phyloP scores from a whole-genome alignment of 2,888 invertebrate genomes.

The Pseudolycoriella hygida region DNA sequence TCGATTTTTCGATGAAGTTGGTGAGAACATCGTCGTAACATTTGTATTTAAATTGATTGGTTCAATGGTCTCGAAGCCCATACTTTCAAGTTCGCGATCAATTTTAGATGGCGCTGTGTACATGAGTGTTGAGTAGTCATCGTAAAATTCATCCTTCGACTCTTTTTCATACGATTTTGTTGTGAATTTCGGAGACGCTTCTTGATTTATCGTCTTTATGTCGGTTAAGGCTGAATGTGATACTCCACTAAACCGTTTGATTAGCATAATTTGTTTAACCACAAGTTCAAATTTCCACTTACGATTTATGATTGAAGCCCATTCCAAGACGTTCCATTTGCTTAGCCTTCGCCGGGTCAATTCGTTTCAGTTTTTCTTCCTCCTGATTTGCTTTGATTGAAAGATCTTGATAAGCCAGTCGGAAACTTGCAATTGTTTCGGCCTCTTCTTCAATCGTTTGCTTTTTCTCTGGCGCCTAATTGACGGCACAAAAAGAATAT shows the following conservation, averaged over 20 bases:
- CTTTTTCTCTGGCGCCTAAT: slow-evolving; percentile 17
- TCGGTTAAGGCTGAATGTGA: slow-evolving; percentile 79
- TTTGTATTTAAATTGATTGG: slow-evolving; percentile 25
- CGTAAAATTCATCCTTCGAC: slow-evolving; percentile 16
- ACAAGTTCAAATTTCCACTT: slow-evolving; percentile 6
- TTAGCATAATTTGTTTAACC: background rate
- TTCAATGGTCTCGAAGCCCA: slow-evolving; percentile 28
- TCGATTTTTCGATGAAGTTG: slow-evolving; percentile 2
- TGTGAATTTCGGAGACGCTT: slow-evolving; percentile 34
- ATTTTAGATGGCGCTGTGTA: slow-evolving; percentile 14
- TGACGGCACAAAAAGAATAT: background rate
- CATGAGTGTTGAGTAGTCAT: slow-evolving; percentile 26
- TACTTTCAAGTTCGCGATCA: slow-evolving; percentile 23
- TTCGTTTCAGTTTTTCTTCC: slow-evolving; percentile 49
- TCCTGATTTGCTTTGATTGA: slow-evolving; percentile 48
- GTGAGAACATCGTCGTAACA: slow-evolving; percentile 25
- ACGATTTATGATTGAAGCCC: slow-evolving; percentile 41
- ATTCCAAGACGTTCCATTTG: slow-evolving; percentile 88
- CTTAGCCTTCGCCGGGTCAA: slow-evolving; percentile 69
- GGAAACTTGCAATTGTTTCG: slow-evolving; percentile 45
- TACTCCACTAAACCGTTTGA: slow-evolving; percentile 32
- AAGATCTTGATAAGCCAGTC: slow-evolving; percentile 63
- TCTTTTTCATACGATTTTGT: slow-evolving; percentile 21
- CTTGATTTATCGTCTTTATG: slow-evolving; percentile 84
- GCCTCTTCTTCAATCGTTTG: slow-evolving; percentile 44